Conservation (phyloP, 64 coral and sea anemone genomes). For the Dendronephthya gigantea region DNA sequence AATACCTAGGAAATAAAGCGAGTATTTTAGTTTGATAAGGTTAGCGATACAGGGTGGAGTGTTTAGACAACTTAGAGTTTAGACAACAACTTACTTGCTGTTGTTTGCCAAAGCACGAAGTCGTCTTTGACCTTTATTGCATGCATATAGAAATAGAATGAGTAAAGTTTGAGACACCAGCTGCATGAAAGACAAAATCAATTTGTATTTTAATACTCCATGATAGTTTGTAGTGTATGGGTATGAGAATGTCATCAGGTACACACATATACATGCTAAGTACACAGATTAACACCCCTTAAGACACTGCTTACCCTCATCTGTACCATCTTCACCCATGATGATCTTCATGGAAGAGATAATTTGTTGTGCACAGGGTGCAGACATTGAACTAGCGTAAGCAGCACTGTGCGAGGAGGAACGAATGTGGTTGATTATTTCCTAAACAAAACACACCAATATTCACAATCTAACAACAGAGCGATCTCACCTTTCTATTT, state of each 20-base stretch:
- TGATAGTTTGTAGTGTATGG: no score
- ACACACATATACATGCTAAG: no score
- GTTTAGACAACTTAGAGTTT: no score
- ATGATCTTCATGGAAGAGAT: conserved; percentile 81
- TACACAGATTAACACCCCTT: no score
- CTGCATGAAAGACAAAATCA: no score
- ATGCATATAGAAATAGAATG: not conserved
- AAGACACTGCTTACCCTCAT: conserved; percentile 34
- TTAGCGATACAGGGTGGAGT: not conserved
- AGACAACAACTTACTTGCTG: conserved; percentile 49
- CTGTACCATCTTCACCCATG: conserved; percentile 76
- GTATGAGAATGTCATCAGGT: no score
- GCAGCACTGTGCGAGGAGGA: conserved; percentile 84
- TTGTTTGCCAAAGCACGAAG: conserved; percentile 68
- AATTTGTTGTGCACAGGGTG: conserved; percentile 69
- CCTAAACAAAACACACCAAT: conserved; percentile 27
- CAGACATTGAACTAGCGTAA: conserved; percentile 79
- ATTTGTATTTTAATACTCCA: no score
- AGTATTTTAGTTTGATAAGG: not conserved
- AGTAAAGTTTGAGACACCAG: no score
- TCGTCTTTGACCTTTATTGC: conserved; percentile 51
- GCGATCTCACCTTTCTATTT: not conserved
- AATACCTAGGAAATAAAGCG: conserved; percentile 47
- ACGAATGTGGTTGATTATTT: conserved; percentile 73
- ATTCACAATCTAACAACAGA: not conserved